Percentiles rank a stretch among this genome's conserved stretches.
These are phyloP conservation scores for Microctenopoma stevenorrisi DNA, from an alignment of 2,797 vertebrate species.

Conservation along the genomic window DNA sequence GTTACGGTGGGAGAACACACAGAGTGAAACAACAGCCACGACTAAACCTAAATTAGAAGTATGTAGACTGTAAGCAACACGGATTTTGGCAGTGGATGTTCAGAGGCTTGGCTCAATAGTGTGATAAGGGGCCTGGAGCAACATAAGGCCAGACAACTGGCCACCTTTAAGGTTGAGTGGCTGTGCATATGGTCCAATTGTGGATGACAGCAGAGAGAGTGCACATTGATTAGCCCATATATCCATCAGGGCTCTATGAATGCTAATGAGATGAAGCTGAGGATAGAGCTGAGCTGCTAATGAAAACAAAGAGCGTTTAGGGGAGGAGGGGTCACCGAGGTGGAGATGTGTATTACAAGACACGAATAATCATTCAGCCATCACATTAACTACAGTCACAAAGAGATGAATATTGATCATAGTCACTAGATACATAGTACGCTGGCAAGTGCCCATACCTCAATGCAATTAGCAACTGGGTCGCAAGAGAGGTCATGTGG, in stretches of 20 bases:
- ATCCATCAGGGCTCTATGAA: constrained; percentile 72
- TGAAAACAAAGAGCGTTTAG: constrained; percentile 44
- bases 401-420: constrained; percentile 61
- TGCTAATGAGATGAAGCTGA: constrained; percentile 64
- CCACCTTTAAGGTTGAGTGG: constrained; percentile 76
- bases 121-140: constrained; percentile 56
- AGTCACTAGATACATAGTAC: constrained; percentile 32
- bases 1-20: not conserved
- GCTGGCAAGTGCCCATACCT: constrained; percentile 45
- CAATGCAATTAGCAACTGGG: constrained; percentile 49
- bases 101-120: constrained; percentile 41
- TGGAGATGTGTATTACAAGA: constrained; percentile 57
- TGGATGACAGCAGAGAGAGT: constrained; percentile 65
- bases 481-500: constrained; percentile 30
- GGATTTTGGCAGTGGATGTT: constrained; percentile 47
- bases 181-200: constrained; percentile 72
- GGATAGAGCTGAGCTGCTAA: constrained; percentile 44
- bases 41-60: constrained; percentile 32
- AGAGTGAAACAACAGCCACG: constrained; percentile 38
- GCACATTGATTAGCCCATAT: constrained; percentile 73
- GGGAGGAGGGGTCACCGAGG: constrained; percentile 36
- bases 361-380: constrained; percentile 64
- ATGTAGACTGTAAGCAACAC: constrained; percentile 39
- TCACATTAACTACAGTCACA: constrained; percentile 63
- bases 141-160: constrained; percentile 77